A percentile compares a stretch with the other conserved stretches of the same genome.
These are phyloP conservation scores for Melanostoma scalare DNA, from an alignment of 2,888 invertebrate genomes.

Conservation along the genomic window DNA sequence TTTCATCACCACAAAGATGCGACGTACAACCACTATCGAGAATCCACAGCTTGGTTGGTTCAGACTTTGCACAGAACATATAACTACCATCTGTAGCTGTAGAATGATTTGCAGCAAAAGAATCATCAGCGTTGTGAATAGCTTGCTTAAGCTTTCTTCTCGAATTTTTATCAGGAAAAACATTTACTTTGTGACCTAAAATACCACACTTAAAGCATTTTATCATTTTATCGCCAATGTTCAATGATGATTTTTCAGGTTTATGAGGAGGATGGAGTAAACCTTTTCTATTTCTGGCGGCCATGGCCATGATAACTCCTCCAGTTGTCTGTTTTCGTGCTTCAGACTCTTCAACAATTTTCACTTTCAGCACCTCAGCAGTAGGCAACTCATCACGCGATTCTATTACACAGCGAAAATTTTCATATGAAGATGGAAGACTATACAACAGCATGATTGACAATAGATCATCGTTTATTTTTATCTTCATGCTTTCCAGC, in stretches of 20 bases:
- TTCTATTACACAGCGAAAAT: constrained; percentile 52
- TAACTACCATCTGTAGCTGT: too few relatives aligned
- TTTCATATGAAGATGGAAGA: too few relatives aligned
- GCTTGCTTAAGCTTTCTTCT: too few relatives aligned
- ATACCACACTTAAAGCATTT: constrained; percentile 56
- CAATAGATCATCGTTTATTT: too few relatives aligned
- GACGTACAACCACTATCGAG: too few relatives aligned
- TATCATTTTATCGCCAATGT: background rate
- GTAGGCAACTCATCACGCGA: constrained; percentile 48
- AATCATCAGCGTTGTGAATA: too few relatives aligned
- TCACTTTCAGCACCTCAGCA: constrained; percentile 52
- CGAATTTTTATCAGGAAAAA: too few relatives aligned
- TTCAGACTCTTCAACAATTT: constrained; percentile 61
- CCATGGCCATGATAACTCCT: constrained; percentile 40
- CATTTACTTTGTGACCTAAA: constrained; percentile 51
- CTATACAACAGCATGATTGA: too few relatives aligned
- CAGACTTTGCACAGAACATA: too few relatives aligned
- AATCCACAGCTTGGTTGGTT: too few relatives aligned
- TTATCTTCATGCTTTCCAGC: too few relatives aligned
- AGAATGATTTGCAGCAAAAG: too few relatives aligned
- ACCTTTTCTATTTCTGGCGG: constrained; percentile 6
- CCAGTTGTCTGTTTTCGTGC: constrained; percentile 43
- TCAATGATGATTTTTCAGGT: background rate
- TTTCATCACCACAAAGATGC: constrained; percentile 2
- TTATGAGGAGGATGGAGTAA: background rate